These are phyloP conservation scores for Pantherophis alleghaniensis DNA, from an alignment of 2,797 vertebrate genomes.

Conservation along the genomic window DNA sequence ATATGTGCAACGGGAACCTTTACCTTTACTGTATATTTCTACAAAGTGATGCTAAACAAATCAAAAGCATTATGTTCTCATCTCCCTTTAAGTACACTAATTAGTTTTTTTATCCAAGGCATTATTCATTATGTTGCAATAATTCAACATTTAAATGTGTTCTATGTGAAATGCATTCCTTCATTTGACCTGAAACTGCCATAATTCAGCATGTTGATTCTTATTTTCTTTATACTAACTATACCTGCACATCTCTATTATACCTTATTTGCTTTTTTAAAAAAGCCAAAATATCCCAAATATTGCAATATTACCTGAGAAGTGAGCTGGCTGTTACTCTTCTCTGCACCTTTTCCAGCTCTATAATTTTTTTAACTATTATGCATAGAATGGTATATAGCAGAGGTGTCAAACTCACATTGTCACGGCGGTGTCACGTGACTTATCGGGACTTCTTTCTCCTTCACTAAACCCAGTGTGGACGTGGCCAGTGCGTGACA, in stretches of 20 bases:
- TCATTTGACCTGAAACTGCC: background rate
- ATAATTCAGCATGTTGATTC: background rate
- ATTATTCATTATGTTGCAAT: background rate
- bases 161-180: background rate
- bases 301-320: background rate
- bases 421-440: no score
- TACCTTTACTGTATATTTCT: no score
- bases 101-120: background rate
- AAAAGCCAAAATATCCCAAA: background rate
- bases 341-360: background rate
- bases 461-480: no score
- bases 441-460: no score
- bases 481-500: no score
- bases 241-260: background rate
- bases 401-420: no score
- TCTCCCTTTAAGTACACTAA: background rate
- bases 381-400: background rate
- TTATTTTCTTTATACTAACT: background rate
- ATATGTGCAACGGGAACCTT: no score
- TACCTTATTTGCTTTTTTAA: background rate
- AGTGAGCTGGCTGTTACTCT: background rate
- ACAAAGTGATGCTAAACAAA: background rate
- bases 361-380: background rate
- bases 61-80: background rate
- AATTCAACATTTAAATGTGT: background rate